Conservation (phyloP, 2,888 invertebrate genomes). For the Lordiphosa andalusiaca region DNA sequence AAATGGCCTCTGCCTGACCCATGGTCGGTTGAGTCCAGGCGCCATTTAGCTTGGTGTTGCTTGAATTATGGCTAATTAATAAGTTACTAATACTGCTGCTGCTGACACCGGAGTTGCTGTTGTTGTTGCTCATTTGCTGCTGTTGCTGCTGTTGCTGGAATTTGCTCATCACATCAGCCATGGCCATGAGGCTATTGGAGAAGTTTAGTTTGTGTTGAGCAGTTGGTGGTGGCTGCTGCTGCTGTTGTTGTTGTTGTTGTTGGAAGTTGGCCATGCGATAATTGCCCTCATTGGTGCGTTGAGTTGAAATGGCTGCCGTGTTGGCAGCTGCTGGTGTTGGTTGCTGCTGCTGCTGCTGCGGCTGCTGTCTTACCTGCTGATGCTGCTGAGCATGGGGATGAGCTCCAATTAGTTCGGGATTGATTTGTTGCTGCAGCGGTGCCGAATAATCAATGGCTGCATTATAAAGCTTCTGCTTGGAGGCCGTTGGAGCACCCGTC, state of each 20-base stretch:
- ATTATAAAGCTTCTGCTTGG: constrained; percentile 73
- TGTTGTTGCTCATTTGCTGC: constrained; percentile 31
- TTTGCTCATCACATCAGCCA: constrained; percentile 59
- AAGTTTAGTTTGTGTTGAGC: constrained; percentile 32
- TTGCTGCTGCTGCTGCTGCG: constrained; percentile 22
- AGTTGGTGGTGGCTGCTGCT: constrained; percentile 29
- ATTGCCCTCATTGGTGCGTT: constrained; percentile 2
- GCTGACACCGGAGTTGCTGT: constrained; percentile 55
- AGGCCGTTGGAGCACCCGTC: constrained; percentile 63
- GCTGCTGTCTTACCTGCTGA: constrained; percentile 63
- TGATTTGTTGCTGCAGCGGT: constrained; percentile 78
- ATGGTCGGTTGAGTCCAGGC: constrained; percentile 35
- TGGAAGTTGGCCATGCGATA: constrained; percentile 31
- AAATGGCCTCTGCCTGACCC: constrained; percentile 64
- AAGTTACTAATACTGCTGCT: constrained; percentile 78
- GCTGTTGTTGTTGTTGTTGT: too few relatives aligned
- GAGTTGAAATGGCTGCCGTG: constrained; percentile 37
- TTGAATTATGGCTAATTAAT: constrained; percentile 77
- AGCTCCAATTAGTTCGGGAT: constrained; percentile 76
- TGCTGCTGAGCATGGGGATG: constrained; percentile 77
- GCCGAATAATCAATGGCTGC: constrained; percentile 78
- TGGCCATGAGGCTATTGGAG: constrained; percentile 57
- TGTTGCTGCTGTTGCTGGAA: constrained; percentile 53
- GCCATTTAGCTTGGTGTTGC: constrained; percentile 26
- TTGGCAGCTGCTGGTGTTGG: constrained; percentile 36